phyloP scores from a whole-genome alignment of 2,113 vertebrate species.

The Vulpes vulpes region DNA sequence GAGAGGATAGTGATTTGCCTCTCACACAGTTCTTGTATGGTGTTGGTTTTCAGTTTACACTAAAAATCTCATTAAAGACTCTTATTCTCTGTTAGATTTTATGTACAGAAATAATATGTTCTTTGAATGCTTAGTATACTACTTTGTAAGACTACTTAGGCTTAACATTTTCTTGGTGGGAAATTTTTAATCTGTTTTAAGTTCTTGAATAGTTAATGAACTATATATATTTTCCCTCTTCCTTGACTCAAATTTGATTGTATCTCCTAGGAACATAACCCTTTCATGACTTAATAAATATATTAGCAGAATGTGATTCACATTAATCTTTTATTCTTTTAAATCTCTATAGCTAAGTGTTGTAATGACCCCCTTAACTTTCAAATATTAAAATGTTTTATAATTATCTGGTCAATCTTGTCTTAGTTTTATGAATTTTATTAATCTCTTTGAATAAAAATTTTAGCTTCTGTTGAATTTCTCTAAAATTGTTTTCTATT shows the following conservation, averaged over 20 bases:
- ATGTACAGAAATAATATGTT: not conserved
- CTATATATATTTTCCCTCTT: not conserved
- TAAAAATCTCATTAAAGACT: not conserved
- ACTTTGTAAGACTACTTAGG: not conserved
- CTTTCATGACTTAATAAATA: not conserved
- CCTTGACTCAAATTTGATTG: not conserved
- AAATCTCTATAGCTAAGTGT: not conserved
- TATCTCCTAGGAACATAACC: not conserved
- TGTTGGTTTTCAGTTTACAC: not conserved
- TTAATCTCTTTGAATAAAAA: not conserved
- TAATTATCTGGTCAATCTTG: not conserved
- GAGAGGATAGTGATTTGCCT: not conserved
- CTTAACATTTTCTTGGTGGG: not conserved
- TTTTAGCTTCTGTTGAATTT: constrained; percentile 8
- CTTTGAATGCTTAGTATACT: not conserved
- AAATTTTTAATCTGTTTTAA: constrained; percentile 10
- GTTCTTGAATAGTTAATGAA: not conserved
- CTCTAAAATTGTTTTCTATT: not conserved
- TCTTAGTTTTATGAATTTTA: constrained; percentile 19
- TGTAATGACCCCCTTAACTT: not conserved
- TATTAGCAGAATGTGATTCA: not conserved
- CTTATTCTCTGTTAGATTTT: not conserved
- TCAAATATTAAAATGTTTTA: not conserved
- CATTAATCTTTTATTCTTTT: not conserved
- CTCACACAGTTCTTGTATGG: not conserved